Base-by-base conservation (phyloP, 1,140 invertebrate genomes). In the Aphaenogaster rudis region DNA sequence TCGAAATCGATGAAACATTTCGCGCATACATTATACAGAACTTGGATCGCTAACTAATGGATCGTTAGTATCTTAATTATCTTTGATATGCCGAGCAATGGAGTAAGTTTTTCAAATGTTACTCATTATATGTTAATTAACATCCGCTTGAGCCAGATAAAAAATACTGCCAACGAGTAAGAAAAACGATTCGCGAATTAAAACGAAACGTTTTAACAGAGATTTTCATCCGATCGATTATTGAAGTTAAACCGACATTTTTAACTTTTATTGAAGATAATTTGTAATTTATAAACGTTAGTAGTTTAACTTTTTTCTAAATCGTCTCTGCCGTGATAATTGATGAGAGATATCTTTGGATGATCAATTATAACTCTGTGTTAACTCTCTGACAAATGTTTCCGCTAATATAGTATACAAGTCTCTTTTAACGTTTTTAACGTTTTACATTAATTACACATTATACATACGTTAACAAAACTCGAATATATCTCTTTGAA, bases 21-120 rank as follows among this genome's bases (percentile, higher is more conserved):
- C 8, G 15, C 39, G 15, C 28, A 11, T 15, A n/a, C 52, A 52
- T 28, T 28, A 28, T 36, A 57, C 2, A 33, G 13, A 33, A 33
- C 7, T 72, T 5, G 39, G 39, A 21, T 15, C 9, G n/a, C 21
- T 4, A 8, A 28, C 28, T 72, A 52, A 82, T 45, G 21, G 6
- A 81, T 81, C 6, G 39, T 71, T 3, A 15, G n/a, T 67, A 33
- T 21, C 21, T 21, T 21, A 21, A 21, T 21, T 21, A 0, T 54
- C 15, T 45, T 17, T 7, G 9, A 11, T 17, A 66, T 28, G 63
- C 28, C 52, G 36, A 28, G 6, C 4, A 76, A 69, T 7, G 17
- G 0, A 13, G 7, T 52, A 57, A 52, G 39, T 71, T 71, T 81
- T 72, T 81, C n/a, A 36, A n/a, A 42, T 52, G 33, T 72, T 57